Evolutionary conservation across 2,888 invertebrate species (phyloP).

Genomic region (Mesorhabditis sp.): DNA sequence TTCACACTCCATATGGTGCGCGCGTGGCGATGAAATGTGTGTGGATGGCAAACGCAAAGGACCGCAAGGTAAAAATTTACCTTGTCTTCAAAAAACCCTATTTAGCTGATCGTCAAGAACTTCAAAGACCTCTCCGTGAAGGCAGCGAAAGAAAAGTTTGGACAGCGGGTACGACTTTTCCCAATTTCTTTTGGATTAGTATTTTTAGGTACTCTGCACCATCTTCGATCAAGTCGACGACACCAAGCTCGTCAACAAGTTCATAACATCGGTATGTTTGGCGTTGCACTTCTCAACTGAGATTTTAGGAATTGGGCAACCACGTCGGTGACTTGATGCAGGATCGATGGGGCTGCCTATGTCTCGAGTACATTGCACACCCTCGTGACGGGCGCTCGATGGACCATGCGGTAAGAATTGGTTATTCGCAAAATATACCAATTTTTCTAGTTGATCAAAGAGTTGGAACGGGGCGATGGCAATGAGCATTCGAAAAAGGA

Average conservation of each 20-base stretch:
- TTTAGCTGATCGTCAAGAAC: conserved; percentile 72
- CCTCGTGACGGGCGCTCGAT: conserved; percentile 78
- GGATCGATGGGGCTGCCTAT: conserved; percentile 79
- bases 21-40: conserved; percentile 78
- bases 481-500: conserved; percentile 34
- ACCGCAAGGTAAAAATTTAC: conserved; percentile 45
- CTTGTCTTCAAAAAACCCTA: conserved; percentile 11
- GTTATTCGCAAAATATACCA: neutral
- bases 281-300: neutral
- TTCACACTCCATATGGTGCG: conserved; percentile 67
- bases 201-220: conserved; percentile 67
- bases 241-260: conserved; percentile 82
- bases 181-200: conserved; percentile 38
- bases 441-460: conserved; percentile 27
- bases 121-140: conserved; percentile 79
- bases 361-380: conserved; percentile 77
- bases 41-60: conserved; percentile 73
- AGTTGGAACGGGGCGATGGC: conserved; percentile 19
- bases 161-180: conserved; percentile 65
- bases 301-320: conserved; percentile 44
- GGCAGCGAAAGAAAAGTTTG: conserved; percentile 80
- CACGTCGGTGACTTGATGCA: conserved; percentile 59
- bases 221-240: conserved; percentile 87
- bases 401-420: conserved; percentile 71
- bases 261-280: conserved; percentile 62